Conservation (phyloP, 2,797 vertebrate species). For the Urocyon cinereoargenteus region DNA sequence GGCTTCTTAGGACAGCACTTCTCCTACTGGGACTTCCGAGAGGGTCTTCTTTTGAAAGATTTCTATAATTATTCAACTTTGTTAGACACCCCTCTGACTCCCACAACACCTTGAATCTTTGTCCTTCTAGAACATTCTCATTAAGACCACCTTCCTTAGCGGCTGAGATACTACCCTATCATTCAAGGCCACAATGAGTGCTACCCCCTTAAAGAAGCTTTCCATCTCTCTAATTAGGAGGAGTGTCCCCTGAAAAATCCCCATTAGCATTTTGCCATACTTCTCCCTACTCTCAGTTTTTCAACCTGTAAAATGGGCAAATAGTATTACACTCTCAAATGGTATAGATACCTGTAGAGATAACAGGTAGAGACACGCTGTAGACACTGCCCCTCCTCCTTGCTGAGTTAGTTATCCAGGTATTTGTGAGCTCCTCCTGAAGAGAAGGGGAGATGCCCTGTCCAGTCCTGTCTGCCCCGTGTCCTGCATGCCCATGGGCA, state of each 20-base stretch:
- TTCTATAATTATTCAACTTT: not conserved
- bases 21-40: not conserved
- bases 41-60: not conserved
- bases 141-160: not conserved
- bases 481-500: not conserved
- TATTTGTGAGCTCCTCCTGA: not conserved
- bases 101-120: not conserved
- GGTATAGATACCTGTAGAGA: not conserved
- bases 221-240: not conserved
- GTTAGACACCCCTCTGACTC: not conserved
- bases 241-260: not conserved
- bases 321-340: not conserved
- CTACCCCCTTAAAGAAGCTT: not conserved
- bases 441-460: not conserved
- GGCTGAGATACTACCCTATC: not conserved
- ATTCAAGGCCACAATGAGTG: not conserved
- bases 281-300: not conserved
- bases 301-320: not conserved
- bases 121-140: not conserved
- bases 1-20: not conserved
- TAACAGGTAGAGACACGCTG: accelerated
- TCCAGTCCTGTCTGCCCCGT: not conserved
- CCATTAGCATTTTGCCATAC: not conserved
- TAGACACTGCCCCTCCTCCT: too few species aligned
- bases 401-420: not conserved